phyloP scores from a whole-genome alignment of 2,888 invertebrate genomes.

The Nomada goodeniana region DNA sequence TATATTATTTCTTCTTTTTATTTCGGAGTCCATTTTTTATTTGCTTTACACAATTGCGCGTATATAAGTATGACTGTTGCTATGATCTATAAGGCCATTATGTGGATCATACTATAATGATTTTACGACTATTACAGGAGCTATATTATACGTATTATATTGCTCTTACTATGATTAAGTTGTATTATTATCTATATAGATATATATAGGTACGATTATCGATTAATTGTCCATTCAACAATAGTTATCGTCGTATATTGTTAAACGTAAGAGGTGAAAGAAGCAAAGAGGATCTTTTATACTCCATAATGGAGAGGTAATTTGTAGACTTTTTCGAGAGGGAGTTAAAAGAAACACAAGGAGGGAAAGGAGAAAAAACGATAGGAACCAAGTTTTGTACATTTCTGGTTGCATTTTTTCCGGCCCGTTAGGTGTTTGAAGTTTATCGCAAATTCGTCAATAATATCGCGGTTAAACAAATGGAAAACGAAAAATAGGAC shows the following conservation, averaged over 20 bases:
- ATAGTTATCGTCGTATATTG: conserved; percentile 61
- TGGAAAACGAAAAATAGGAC: conserved; percentile 19
- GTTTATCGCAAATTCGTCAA: conserved; percentile 26
- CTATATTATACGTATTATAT: conserved; percentile 52
- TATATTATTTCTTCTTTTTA: conserved; percentile 48
- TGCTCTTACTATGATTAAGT: conserved; percentile 56
- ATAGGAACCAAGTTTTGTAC: conserved; percentile 45
- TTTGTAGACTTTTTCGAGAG: conserved; percentile 32
- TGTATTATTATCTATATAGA: conserved; percentile 60
- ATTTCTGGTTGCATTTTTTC: conserved; percentile 37
- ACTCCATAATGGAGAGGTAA: conserved; percentile 27
- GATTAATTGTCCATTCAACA: conserved; percentile 62
- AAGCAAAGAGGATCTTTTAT: conserved; percentile 55
- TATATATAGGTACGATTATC: conserved; percentile 60
- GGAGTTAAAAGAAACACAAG: conserved; percentile 9
- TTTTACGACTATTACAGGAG: conserved; percentile 54
- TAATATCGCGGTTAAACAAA: conserved; percentile 36
- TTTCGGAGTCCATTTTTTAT: conserved; percentile 40
- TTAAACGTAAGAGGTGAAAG: conserved; percentile 57
- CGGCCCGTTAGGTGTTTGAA: conserved; percentile 23
- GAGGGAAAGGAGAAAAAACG: background rate
- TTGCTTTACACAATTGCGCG: conserved; percentile 41
- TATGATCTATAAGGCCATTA: conserved; percentile 48
- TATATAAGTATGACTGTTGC: conserved; percentile 45
- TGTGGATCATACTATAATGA: conserved; percentile 47